Base-by-base conservation (phyloP, 2,888 invertebrate genomes). In the Tyria jacobaeae region DNA sequence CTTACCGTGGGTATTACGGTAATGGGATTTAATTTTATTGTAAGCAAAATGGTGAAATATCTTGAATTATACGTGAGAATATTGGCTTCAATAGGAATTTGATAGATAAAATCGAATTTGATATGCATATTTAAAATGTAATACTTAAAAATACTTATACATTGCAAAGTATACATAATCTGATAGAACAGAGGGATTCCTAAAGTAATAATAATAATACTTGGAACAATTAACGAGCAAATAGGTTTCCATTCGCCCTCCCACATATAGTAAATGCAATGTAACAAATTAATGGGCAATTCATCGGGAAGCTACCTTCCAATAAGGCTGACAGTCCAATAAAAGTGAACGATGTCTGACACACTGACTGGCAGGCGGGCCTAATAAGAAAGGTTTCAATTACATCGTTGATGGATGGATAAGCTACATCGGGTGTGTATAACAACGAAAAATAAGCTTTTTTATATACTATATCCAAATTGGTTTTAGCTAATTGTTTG, bases 241-340 rank as follows among this genome's bases (percentile, higher is more conserved):
- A 57, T 47, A 48, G 44, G 37, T 60, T 65, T 61, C 69, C 69
- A 71, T 75, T 62, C 64, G 52, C 64, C 44, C 61, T 14, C 68
- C 64, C 64, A 67, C 71, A 64, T 62, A 68, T 63, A 65, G 71
- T 64, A 69, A 75, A 77, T 72, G 82, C 82, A 80, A 81, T 81
- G 73, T 73, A 79, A 80, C 82, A 78, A 78, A 80, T 81, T 83
- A 84, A 84, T 83, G 77, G 79, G 61, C 83, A 72, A 79, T 79
- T 78, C 73, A 71, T 80, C 78, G 71, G 60, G 69, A 71, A 75
- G 64, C 70, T 72, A 76, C 70, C 70, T 74, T 73, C 75, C 78
- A 78, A 80, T 81, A 79, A 75, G 68, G 64, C 72, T 71, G 78
- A 76, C 81, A 71, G 75, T 73, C 79, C 76, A 81, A 84, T 83